These are phyloP conservation scores for Ctenicera cuprea DNA, from an alignment of 2,888 invertebrate genomes.

Conservation along the genomic window DNA sequence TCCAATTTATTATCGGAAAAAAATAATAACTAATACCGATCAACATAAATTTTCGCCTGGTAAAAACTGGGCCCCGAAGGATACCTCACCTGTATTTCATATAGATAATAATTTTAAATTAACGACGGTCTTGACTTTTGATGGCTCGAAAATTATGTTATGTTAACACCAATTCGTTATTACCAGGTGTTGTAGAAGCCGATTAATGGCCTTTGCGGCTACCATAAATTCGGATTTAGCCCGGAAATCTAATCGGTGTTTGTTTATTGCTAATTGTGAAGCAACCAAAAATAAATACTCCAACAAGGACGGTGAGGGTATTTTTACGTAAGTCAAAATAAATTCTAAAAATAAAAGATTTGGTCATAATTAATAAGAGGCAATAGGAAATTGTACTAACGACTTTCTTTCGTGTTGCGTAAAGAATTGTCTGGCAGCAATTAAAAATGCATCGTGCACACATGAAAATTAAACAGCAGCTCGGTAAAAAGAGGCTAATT, in stretches of 20 bases:
- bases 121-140: slow-evolving; percentile 12
- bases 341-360: neutral
- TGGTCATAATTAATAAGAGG: neutral
- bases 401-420: neutral
- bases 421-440: neutral
- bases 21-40: neutral
- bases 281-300: neutral
- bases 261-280: slow-evolving; percentile 18
- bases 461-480: neutral
- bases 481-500: slow-evolving; percentile 8
- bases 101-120: neutral
- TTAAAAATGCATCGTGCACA: neutral
- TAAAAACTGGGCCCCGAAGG: slow-evolving; percentile 6
- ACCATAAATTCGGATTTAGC: slow-evolving; percentile 17
- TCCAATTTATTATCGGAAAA: slow-evolving; percentile 2
- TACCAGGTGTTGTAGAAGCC: neutral
- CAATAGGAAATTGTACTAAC: neutral
- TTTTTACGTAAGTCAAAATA: neutral
- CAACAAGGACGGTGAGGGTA: neutral
- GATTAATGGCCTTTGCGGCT: neutral
- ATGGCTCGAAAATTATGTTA: slow-evolving; percentile 8
- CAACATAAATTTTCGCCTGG: neutral
- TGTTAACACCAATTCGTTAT: neutral
- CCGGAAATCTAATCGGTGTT: neutral
- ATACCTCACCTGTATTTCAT: neutral